Evolutionary conservation across 2,888 invertebrate genomes (phyloP), one percentile per base, ranked within the genome.

Genomic region (Diloba caeruleocephala): DNA sequence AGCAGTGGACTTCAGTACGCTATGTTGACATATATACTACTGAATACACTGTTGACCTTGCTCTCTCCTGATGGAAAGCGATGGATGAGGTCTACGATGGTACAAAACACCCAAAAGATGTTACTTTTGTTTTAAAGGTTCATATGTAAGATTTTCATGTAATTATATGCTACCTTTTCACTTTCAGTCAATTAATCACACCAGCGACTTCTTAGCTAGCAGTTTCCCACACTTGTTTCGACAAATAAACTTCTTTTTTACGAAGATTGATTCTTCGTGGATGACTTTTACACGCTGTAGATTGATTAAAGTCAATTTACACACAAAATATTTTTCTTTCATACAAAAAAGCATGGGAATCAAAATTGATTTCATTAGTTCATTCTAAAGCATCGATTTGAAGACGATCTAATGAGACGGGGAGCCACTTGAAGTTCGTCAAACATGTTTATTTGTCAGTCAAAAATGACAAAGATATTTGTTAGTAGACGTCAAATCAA

Each of bases 401-500:
- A 12, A 36, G 8, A 1, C 8, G 4, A 1, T 21, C 10, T 58
- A 52, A 50, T 46, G 49, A 54, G 58, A 52, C 36, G 26, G n/a
- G n/a, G n/a, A n/a, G 28, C 26, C 33, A 37, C 53, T 64, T 54
- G 37, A 51, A 53, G 13, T 13, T 23, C 36, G 48, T 41, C 23
- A 39, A 33, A 9, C 9, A 14, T 63, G 45, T 58, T 64, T 37
- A 29, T 31, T 37, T 64, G 41, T 52, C 44, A 15, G 46, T 48
- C 41, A 31, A 7, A 21, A 41, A 48, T 31, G 56, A 44, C 39
- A 34, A n/a, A 14, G 8, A 14, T 32, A 32, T 44, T 58, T 51
- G 29, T 50, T 41, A 8, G 23, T 26, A 36, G 10, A 50, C 38
- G 58, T 71, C 68, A 58, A 71, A 59, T 62, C 49, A 50, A 46